Evolutionary conservation across 2,888 invertebrate genomes (phyloP).

Genomic region (Diogma glabrata): DNA sequence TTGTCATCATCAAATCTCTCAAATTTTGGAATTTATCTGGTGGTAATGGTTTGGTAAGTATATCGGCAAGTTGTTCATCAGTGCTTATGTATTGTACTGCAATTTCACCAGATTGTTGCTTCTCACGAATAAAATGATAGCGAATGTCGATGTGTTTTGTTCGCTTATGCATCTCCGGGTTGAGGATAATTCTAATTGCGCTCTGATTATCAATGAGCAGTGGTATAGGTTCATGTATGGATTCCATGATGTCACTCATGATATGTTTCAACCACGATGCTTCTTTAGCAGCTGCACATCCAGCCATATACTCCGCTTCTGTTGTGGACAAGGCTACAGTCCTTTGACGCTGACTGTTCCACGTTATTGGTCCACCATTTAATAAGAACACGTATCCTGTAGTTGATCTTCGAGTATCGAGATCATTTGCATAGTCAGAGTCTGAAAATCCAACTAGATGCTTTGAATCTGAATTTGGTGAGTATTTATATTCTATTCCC

Average conservation of each 20-base stretch:
- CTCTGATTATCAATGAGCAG: no score
- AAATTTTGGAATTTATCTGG: background rate
- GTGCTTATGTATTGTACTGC: background rate
- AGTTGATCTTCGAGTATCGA: background rate
- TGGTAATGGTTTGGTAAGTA: background rate
- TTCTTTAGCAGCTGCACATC: constrained; percentile 4
- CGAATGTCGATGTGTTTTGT: no score
- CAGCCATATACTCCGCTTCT: background rate
- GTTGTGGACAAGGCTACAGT: background rate
- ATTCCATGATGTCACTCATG: background rate
- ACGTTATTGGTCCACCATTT: background rate
- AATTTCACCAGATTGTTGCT: no score
- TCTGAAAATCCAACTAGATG: background rate
- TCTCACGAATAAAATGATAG: no score
- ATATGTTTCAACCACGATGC: background rate
- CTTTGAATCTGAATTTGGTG: background rate
- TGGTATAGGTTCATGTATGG: background rate
- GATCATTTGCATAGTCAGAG: background rate
- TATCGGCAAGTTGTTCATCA: background rate
- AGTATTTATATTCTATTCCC: background rate
- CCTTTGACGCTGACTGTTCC: background rate
- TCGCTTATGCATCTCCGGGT: no score
- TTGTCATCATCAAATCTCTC: no score
- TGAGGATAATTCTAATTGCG: no score
- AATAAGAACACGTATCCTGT: background rate